Base-by-base conservation (phyloP, 2,888 invertebrate species). In the Diploptera punctata region DNA sequence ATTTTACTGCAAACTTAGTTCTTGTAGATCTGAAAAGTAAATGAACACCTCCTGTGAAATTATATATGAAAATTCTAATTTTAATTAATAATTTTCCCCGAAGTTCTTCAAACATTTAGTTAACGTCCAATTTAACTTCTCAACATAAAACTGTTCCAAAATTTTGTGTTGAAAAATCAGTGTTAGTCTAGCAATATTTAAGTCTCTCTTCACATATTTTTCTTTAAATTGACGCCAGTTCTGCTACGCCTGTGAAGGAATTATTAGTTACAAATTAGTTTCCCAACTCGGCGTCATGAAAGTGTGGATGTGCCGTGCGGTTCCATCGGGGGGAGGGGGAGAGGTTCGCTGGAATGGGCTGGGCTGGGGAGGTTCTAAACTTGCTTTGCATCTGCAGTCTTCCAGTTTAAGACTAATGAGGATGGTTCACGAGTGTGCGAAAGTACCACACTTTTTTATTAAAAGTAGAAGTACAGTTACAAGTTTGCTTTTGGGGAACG, bases 241-340 rank as follows among this genome's bases (percentile, higher is more conserved):
- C n/a, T 13, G 29, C 29, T 65, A n/a, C 68, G 43, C 47, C 54
- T 60, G 16, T 19, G 54, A 16, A 44, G 60, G 21, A 52, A 52
- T 72, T 72, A 47, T 68, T 68, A 72, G 60, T 68, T 60, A 68
- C 65, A 72, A 72, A 72, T 60, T 68, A 72, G 72, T 68, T 72
- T 68, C 43, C 60, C n/a, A 67, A 72, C 65, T 65, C 29, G 16
- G 24, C 16, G 38, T 10, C 9, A 43, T 33, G 38, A 38, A 43
- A 21, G 26, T 21, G 49, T 3, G 24, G 21, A n/a, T 33, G 33
- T 21, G 21, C n/a, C 13, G 43, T 65, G 43, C 9, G 62, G 43
- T 16, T 4, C 3, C 7, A 7, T 33, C 7, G 33, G 33, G 33
- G 10, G 33, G 33, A 33, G 33, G 10, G 10, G 7, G 43, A 10